These are phyloP conservation scores for Epiperipatus broadwayi DNA, from an alignment of 2,888 invertebrate genomes.

Conservation along the genomic window DNA sequence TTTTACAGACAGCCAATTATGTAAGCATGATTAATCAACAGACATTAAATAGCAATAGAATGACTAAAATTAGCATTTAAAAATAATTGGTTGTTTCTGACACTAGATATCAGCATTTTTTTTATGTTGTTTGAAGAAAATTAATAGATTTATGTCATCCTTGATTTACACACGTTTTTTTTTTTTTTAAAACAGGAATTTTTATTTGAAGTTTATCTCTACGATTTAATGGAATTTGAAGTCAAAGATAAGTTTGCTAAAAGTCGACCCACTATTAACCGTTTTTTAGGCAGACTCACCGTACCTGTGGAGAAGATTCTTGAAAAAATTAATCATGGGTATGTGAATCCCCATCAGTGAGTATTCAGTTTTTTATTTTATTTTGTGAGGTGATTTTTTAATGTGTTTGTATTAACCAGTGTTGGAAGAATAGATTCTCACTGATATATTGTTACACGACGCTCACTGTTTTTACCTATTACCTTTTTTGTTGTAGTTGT, in stretches of 20 bases:
- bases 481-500: too few relatives aligned
- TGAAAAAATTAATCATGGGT: conserved; percentile 22
- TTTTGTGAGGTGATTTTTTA: too few relatives aligned
- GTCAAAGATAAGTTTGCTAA: conserved; percentile 34
- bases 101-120: neutral
- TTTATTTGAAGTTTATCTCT: conserved; percentile 26
- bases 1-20: too few relatives aligned
- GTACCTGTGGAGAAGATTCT: conserved; percentile 28
- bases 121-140: conserved; percentile 4
- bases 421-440: too few relatives aligned
- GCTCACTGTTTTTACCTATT: too few relatives aligned
- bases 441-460: too few relatives aligned
- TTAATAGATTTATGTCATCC: conserved; percentile 4
- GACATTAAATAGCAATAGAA: too few relatives aligned
- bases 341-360: conserved; percentile 13
- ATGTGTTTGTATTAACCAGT: too few relatives aligned
- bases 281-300: conserved; percentile 31
- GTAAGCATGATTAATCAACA: too few relatives aligned
- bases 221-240: conserved; percentile 31
- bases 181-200: conserved; percentile 23
- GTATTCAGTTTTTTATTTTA: too few relatives aligned
- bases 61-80: too few relatives aligned
- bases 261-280: conserved; percentile 30
- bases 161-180: too few relatives aligned
- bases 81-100: neutral